Conservation (phyloP, 2,888 invertebrate genomes). For the Ophonus ardosiacus region DNA sequence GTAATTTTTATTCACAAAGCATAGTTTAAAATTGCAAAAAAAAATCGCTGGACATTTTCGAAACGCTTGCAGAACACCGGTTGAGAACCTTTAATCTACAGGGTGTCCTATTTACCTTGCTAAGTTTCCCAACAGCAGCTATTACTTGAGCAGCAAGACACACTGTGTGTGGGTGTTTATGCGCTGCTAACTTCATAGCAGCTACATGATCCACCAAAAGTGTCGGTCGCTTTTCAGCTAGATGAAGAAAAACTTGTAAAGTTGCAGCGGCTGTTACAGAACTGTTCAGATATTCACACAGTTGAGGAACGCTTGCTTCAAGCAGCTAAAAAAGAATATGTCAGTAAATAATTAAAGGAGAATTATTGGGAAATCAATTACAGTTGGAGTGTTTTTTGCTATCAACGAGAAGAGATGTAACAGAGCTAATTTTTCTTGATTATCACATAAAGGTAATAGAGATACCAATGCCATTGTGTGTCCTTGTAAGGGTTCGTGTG, state of each 20-base stretch:
- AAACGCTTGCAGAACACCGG: too few species aligned
- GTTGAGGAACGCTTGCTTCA: constrained; percentile 88
- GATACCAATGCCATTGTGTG: constrained; percentile 90
- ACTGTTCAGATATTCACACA: constrained; percentile 86
- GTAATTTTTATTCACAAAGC: too few species aligned
- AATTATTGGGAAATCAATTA: constrained; percentile 72
- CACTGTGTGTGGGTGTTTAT: constrained; percentile 81
- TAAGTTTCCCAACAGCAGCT: constrained; percentile 84
- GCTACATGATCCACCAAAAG: constrained; percentile 85
- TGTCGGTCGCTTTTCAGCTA: constrained; percentile 84
- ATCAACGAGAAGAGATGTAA: constrained; percentile 90
- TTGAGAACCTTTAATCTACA: too few species aligned
- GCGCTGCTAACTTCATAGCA: constrained; percentile 83
- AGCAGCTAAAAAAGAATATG: constrained; percentile 78
- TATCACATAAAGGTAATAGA: constrained; percentile 89
- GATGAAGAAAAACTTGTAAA: constrained; percentile 85
- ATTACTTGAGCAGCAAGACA: constrained; percentile 84
- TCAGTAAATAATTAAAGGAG: background rate
- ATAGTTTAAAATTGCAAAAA: too few species aligned
- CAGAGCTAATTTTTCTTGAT: constrained; percentile 90
- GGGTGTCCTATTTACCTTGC: constrained; percentile 77
- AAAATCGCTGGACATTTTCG: too few species aligned
- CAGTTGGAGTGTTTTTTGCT: constrained; percentile 87
- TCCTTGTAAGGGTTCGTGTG: constrained; percentile 90
- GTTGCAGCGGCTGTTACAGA: constrained; percentile 81